A percentile compares a stretch with the other conserved stretches of the same genome.
Evolutionary conservation across 2,888 invertebrate genomes (phyloP).

Genomic region (Aphidoletes aphidimyza): DNA sequence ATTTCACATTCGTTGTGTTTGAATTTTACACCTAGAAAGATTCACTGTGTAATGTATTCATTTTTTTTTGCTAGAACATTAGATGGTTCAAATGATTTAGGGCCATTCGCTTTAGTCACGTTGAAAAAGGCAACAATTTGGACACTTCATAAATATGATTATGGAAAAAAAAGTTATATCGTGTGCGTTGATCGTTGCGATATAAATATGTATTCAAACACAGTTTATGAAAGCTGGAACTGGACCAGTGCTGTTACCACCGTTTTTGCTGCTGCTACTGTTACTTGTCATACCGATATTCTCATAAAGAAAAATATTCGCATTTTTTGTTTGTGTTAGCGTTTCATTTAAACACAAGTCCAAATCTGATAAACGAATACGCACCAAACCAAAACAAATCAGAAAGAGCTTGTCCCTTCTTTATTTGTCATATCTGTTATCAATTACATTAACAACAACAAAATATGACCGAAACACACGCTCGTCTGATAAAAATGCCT

Average conservation of each 20-base stretch:
- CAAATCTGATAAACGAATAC: not conserved
- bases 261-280: not conserved
- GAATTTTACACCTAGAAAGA: too few species aligned
- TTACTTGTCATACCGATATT: not conserved
- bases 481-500: constrained; percentile 4
- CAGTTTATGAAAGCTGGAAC: not conserved
- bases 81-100: not conserved
- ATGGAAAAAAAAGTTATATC: not conserved
- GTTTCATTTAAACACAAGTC: not conserved
- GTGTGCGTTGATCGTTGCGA: not conserved
- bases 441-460: not conserved
- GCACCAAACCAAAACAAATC: not conserved
- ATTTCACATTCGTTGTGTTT: too few species aligned
- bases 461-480: not conserved
- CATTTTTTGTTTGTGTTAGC: constrained; percentile 2
- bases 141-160: not conserved
- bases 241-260: not conserved
- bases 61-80: too few species aligned
- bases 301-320: not conserved
- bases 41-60: too few species aligned
- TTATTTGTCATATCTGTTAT: constrained; percentile 18
- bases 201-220: too few species aligned
- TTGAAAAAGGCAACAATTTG: not conserved
- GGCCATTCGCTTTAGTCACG: not conserved
- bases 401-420: not conserved